A percentile compares a stretch with the other conserved stretches of the same genome.
Evolutionary conservation across 2,113 vertebrate genomes (phyloP).

Genomic region (Columba janthina): DNA sequence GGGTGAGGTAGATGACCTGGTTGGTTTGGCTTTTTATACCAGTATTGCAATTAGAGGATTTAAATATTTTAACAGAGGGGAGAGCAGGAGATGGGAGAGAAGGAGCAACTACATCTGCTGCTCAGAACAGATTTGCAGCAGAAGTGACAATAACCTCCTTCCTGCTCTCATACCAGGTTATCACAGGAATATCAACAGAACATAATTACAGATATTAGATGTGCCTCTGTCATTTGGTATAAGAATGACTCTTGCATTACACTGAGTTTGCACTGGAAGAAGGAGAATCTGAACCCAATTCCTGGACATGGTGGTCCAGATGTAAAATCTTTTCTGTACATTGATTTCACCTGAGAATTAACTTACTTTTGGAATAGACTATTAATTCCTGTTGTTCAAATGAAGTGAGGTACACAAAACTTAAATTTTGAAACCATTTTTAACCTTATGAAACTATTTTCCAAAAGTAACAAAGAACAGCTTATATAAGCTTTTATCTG

Average conservation of each 20-base stretch:
- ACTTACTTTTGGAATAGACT: slow-evolving; percentile 61
- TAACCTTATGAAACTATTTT: slow-evolving; percentile 71
- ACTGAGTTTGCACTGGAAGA: background rate
- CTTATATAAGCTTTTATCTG: slow-evolving; percentile 69
- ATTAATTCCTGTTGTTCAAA: slow-evolving; percentile 62
- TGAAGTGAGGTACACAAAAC: slow-evolving; percentile 59
- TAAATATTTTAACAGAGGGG: background rate
- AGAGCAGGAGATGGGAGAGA: background rate
- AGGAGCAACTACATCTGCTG: background rate
- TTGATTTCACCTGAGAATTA: slow-evolving; percentile 59
- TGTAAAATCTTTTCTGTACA: slow-evolving; percentile 35
- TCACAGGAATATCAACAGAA: background rate
- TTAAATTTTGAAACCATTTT: slow-evolving; percentile 72
- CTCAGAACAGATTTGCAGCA: slow-evolving; percentile 5
- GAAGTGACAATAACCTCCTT: background rate
- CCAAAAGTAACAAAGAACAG: slow-evolving; percentile 70
- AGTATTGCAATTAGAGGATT: background rate
- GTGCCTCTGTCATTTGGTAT: background rate
- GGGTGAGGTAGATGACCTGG: background rate
- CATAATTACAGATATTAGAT: background rate
- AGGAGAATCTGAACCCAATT: background rate
- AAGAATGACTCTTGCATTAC: background rate
- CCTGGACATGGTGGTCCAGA: background rate
- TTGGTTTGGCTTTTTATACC: background rate
- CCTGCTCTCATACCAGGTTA: background rate